Evolutionary conservation across 2,113 vertebrate species (phyloP).

Genomic region (Pollachius pollachius): DNA sequence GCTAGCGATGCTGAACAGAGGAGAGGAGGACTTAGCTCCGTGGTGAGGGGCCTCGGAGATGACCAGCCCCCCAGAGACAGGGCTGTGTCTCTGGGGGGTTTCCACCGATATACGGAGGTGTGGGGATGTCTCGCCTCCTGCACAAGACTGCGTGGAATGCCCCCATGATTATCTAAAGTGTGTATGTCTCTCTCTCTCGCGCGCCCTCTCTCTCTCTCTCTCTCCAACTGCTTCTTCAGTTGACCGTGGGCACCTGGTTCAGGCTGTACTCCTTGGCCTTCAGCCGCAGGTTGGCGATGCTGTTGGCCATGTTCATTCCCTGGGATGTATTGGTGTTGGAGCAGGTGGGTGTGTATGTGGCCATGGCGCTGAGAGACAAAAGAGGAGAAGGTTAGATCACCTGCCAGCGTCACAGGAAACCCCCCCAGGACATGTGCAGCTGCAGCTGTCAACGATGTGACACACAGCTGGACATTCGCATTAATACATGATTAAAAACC

Average conservation of each 20-base stretch:
- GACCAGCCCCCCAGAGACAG: slow-evolving; percentile 22
- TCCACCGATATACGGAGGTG: background rate
- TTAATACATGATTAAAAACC: slow-evolving; percentile 1
- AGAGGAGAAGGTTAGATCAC: slow-evolving; percentile 35
- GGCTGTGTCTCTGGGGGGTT: slow-evolving; percentile 6
- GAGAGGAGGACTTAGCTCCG: background rate
- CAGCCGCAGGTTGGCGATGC: slow-evolving; percentile 98
- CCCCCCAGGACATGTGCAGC: slow-evolving; percentile 13
- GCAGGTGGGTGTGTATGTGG: slow-evolving; percentile 91
- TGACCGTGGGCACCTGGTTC: slow-evolving; percentile 98
- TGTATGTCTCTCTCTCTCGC: slow-evolving; percentile 44
- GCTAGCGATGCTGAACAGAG: slow-evolving; percentile 6
- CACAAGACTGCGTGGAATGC: background rate
- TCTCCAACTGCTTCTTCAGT: slow-evolving; percentile 77
- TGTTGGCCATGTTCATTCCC: slow-evolving; percentile 99
- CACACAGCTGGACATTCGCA: slow-evolving; percentile 9
- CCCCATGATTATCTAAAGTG: slow-evolving; percentile 14
- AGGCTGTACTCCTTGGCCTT: slow-evolving; percentile 99
- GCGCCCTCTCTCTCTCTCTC: slow-evolving; percentile 45
- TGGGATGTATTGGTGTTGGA: slow-evolving; percentile 90
- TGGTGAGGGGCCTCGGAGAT: background rate
- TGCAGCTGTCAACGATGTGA: slow-evolving; percentile 27
- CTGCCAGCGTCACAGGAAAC: slow-evolving; percentile 15
- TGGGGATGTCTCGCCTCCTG: slow-evolving; percentile 2
- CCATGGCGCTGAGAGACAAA: slow-evolving; percentile 84